Evolutionary conservation across 1,140 invertebrate species (phyloP).

Genomic region (Diorhabda elongata): DNA sequence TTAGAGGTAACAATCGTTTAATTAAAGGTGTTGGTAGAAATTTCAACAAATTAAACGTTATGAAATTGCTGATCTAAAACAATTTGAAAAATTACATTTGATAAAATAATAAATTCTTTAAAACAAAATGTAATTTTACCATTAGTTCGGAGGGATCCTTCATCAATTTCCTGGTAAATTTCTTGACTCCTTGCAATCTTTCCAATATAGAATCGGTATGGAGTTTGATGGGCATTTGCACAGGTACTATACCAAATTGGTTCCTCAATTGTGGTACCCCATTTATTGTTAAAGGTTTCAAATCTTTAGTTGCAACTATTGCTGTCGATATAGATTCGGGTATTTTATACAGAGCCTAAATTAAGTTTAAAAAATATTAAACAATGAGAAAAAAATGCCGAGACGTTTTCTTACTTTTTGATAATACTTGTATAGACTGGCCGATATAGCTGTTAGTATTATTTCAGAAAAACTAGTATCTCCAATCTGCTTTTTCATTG

Average conservation of each 20-base stretch:
- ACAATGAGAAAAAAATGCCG: too few species aligned
- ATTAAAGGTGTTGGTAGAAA: neutral
- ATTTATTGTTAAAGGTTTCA: neutral
- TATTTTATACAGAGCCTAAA: neutral
- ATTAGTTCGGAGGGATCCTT: neutral
- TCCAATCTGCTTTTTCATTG: neutral
- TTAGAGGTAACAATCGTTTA: neutral
- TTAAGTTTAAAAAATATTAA: too few species aligned
- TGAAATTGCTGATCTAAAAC: neutral
- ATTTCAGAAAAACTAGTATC: neutral
- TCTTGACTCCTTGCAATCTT: neutral
- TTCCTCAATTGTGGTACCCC: neutral
- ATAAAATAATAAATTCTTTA: neutral
- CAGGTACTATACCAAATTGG: neutral
- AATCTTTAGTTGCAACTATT: neutral
- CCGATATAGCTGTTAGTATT: neutral
- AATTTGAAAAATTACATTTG: neutral
- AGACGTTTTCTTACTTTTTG: neutral
- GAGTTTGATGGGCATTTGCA: neutral
- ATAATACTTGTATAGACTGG: neutral
- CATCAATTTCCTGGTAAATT: neutral
- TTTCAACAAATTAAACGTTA: neutral
- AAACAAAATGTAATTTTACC: neutral
- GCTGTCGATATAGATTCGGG: neutral
- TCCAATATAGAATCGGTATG: neutral